Conservation (phyloP, 2,888 invertebrate genomes). For the Rhamnusium bicolor region DNA sequence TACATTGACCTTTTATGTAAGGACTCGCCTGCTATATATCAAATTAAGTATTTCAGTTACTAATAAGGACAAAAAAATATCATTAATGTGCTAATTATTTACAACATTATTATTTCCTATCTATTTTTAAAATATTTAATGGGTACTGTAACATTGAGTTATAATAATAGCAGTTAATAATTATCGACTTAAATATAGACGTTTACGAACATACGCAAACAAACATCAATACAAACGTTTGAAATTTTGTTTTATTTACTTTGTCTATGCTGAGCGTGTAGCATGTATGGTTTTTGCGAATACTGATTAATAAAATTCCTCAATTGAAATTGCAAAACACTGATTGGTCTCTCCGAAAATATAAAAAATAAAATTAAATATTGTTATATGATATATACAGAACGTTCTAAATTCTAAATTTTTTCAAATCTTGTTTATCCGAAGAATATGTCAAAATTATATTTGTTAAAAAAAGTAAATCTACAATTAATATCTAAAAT, state of each 20-base stretch:
- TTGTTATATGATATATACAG: too few species aligned
- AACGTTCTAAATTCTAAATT: too few species aligned
- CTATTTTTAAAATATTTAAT: not conserved
- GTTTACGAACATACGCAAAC: not conserved
- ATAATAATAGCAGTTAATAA: not conserved
- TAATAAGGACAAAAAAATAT: not conserved
- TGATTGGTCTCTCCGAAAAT: too few species aligned
- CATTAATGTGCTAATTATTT: not conserved
- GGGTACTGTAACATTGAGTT: not conserved
- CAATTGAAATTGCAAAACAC: too few species aligned
- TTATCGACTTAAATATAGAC: not conserved
- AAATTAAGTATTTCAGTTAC: not conserved
- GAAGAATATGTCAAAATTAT: too few species aligned
- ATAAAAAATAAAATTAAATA: too few species aligned
- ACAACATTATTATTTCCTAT: not conserved
- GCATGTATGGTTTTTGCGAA: not conserved
- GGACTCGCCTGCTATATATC: not conserved
- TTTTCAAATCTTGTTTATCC: too few species aligned
- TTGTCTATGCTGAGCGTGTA: not conserved
- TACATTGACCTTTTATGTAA: conserved; percentile 1
- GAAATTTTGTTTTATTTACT: not conserved
- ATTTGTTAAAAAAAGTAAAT: too few species aligned
- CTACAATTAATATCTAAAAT: too few species aligned
- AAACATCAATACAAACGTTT: not conserved
- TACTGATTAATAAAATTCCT: too few species aligned